These are phyloP conservation scores for Cerceris ruficornis DNA, from an alignment of 2,888 invertebrate species.

Conservation along the genomic window DNA sequence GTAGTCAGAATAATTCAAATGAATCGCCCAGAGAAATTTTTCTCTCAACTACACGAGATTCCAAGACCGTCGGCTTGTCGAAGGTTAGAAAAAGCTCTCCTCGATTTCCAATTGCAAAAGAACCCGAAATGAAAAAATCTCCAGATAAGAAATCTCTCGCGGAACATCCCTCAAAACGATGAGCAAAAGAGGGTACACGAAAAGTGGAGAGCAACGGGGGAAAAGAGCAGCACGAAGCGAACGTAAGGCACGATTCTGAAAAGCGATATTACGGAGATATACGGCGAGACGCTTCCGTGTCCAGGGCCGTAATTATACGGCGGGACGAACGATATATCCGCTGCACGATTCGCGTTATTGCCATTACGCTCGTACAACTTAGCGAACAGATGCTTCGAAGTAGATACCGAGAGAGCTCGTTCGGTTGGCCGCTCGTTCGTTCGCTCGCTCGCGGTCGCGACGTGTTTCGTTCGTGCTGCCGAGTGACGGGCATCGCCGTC, in stretches of 20 bases:
- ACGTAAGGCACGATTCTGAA: conserved; percentile 60
- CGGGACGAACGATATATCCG: conserved; percentile 46
- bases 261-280: conserved; percentile 64
- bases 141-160: too few relatives aligned
- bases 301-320: conserved; percentile 64
- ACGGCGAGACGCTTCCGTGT: conserved; percentile 64
- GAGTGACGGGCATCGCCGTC: not conserved
- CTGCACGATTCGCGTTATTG: conserved; percentile 60
- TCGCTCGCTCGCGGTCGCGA: not conserved
- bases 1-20: not conserved
- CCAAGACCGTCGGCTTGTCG: too few relatives aligned
- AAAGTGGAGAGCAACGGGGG: not conserved
- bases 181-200: not conserved
- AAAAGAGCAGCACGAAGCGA: conserved; percentile 16
- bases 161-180: not conserved
- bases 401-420: conserved; percentile 37
- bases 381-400: conserved; percentile 45
- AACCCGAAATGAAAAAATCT: not conserved
- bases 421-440: too few relatives aligned
- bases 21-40: not conserved
- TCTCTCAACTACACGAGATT: not conserved
- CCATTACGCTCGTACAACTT: conserved; percentile 49
- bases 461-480: not conserved
- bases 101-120: not conserved
- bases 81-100: not conserved